phyloP scores from a whole-genome alignment of 2,113 vertebrate species.

The Tapirus terrestris region DNA sequence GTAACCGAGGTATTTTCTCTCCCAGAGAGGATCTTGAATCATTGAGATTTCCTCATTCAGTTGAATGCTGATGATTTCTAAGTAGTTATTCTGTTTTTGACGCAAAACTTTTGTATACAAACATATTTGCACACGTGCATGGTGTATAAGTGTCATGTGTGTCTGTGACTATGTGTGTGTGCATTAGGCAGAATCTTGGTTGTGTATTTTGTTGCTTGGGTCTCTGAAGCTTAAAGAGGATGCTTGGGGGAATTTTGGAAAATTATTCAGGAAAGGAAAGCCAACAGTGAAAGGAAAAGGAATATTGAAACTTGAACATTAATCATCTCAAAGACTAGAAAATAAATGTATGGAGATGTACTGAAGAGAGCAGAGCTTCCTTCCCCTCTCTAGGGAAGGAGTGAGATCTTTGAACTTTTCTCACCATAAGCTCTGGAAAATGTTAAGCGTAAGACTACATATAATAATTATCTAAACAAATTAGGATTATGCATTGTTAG shows the following conservation, averaged over 20 bases:
- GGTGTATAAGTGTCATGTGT: neutral
- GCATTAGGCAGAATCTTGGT: neutral
- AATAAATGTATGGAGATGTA: neutral
- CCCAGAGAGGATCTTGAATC: neutral
- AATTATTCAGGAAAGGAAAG: neutral
- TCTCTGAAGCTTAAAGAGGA: neutral
- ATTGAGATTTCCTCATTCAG: neutral
- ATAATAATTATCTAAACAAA: neutral
- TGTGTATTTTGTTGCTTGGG: neutral
- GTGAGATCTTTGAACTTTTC: neutral
- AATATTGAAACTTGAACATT: neutral
- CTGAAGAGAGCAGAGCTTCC: neutral
- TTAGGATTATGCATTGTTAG: neutral
- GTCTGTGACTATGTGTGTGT: rapidly evolving
- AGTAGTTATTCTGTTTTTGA: neutral
- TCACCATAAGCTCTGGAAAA: neutral
- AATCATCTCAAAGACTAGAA: neutral
- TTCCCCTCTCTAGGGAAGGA: rapidly evolving
- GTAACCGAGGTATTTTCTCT: neutral
- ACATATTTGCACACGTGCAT: neutral
- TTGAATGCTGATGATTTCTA: neutral
- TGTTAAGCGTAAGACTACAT: neutral
- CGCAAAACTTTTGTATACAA: neutral
- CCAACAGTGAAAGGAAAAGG: neutral
- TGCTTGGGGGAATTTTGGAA: neutral